Evolutionary conservation across 1,140 invertebrate genomes (phyloP), one percentile per base, ranked within the genome.

Genomic region (Heliothis virescens): DNA sequence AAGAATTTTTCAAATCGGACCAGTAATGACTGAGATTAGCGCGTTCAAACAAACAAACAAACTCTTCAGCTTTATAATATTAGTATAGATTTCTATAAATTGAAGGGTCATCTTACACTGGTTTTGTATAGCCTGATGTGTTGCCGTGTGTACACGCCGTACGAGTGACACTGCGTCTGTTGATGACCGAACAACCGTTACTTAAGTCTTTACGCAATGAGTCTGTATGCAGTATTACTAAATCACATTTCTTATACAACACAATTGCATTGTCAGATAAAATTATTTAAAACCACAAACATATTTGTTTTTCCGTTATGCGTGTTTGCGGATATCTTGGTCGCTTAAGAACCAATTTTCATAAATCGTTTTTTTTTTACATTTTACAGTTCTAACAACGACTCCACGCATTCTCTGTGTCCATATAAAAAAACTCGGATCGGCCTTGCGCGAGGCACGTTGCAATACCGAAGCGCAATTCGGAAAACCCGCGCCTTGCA

Each of bases 401-500:
- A 62, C 55, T 74, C 72, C 18, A 74, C n/a, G 2, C 41, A 62
- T 50, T 50, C 18, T 60, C 29, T 62, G 72, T 74, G 34, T 74
- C 57, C 12, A 47, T 21, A 59, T 55, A 62, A 74, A 48, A 74
- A 74, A 11, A 11, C 15, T 18, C 15, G n/a, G 15, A 11, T 69
- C 62, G 72, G 55, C 72, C 84, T 84, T 82, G 81, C 74, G 76
- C 80, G 89, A 80, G 83, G 79, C 77, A 77, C 86, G 80, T 85
- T 88, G 90, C 89, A 93, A 89, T 88, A 87, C 85, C 34, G 57
- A 73, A 50, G 85, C 82, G 83, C 86, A 86, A 84, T 89, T 90
- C 88, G 92, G 92, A 91, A 94, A 94, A 92, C 86, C 92, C 92
- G 79, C 71, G 63, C 80, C 76, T 92, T 92, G 85, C 92, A 90